Base-by-base conservation (phyloP, 1,140 invertebrate genomes). In the Olivierus martensii region DNA sequence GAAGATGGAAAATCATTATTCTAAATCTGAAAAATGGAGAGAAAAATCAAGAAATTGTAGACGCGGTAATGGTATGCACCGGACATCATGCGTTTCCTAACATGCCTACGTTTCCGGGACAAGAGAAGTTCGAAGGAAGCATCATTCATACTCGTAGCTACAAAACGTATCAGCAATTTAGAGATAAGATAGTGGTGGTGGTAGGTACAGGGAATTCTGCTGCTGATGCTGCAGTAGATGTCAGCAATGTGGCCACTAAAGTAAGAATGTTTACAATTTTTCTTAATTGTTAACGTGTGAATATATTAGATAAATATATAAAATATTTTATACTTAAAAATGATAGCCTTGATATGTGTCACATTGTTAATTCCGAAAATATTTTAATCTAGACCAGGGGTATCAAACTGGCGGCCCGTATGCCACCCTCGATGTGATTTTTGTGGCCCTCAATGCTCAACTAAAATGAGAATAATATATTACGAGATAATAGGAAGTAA, bases 191-290 rank as follows among this genome's bases (percentile, higher is more conserved):
- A 17, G 68, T 72, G 5, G 57, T 75, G 10, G 63, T 76, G 12
- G 55, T 76, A 17, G 75, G 75, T 12, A 67, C 76, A 37, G 75
- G 75, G 5, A 77, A 77, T 62, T 77, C 75, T 12, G 72, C 70
- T 15, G 63, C 67, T 3, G 75, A 77, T 61, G 69, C 73, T 39
- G 74, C 73, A 19, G 71, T 73, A 5, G 75, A 77, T 48, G 53
- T 75, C 9, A 68, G 67, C 18, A 65, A 67, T 49, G 64, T 72
- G n/a, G 65, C 72, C 21, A 65, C 67, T 51, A n/a, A n/a, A n/a
- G n/a, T n/a, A n/a, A n/a, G n/a, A n/a, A n/a, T n/a, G n/a, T n/a
- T n/a, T n/a, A n/a, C n/a, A n/a, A n/a, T n/a, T n/a, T n/a, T n/a
- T n/a, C n/a, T n/a, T n/a, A n/a, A n/a, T n/a, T n/a, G n/a, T n/a